These are phyloP conservation scores for Thysanoteuthis rhombus DNA, from an alignment of 2,888 invertebrate species.

Conservation along the genomic window DNA sequence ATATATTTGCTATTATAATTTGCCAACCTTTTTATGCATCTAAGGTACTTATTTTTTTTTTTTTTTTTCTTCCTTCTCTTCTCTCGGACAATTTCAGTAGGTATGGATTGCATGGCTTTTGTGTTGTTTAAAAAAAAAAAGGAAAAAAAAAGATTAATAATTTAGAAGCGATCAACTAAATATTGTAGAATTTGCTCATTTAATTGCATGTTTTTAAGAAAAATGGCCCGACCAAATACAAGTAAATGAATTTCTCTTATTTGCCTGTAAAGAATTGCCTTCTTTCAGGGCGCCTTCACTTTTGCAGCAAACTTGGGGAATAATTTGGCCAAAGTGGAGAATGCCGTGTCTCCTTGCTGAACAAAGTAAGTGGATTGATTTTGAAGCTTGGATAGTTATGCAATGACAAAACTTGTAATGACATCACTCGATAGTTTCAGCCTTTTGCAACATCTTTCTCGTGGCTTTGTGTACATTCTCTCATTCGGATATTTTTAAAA, in stretches of 20 bases:
- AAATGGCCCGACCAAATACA: background rate
- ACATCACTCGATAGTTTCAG: background rate
- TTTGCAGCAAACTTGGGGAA: slow-evolving; percentile 12
- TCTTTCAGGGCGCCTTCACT: background rate
- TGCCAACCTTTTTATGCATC: background rate
- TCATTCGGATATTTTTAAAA: background rate
- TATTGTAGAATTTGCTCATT: too few relatives aligned
- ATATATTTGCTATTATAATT: background rate
- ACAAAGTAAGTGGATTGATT: background rate
- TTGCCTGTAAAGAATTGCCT: background rate
- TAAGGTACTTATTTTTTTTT: background rate
- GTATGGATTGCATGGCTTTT: background rate
- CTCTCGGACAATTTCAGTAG: too few relatives aligned
- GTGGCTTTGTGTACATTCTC: background rate
- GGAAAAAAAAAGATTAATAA: background rate
- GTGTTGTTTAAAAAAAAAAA: background rate
- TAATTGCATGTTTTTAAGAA: background rate
- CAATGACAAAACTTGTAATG: background rate
- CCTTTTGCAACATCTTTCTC: background rate
- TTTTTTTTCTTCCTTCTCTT: too few relatives aligned
- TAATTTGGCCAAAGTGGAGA: background rate
- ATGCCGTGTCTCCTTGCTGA: background rate
- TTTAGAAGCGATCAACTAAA: background rate
- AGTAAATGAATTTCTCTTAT: background rate
- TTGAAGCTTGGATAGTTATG: background rate